Conservation (phyloP, 2,797 vertebrate genomes). For the Tolypeutes matacus region DNA sequence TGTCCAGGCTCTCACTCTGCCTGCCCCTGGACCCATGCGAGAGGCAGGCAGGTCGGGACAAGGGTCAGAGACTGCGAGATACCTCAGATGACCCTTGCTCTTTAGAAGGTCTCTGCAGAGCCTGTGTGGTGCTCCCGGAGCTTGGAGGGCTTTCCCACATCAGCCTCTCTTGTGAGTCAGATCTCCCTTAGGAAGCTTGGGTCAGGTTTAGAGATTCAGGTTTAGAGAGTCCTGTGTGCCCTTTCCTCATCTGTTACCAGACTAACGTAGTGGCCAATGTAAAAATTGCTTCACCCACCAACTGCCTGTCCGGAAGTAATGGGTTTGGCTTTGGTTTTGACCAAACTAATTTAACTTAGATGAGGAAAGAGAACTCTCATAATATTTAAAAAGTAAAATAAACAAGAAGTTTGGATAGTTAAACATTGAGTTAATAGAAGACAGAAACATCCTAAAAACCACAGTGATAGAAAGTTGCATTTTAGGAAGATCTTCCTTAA, state of each 20-base stretch:
- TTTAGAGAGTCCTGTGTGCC: no score
- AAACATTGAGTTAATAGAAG: not conserved
- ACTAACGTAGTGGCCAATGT: not conserved
- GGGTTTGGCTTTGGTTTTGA: not conserved
- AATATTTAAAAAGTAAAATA: not conserved
- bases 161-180: not conserved
- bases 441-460: not conserved
- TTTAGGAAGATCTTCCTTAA: not conserved
- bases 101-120: not conserved
- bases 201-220: not conserved
- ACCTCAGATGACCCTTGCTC: not conserved
- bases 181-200: not conserved
- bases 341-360: not conserved
- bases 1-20: not conserved
- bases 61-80: not conserved
- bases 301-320: not conserved
- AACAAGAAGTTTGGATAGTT: not conserved
- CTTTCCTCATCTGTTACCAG: not conserved
- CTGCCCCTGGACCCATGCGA: no score
- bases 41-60: not conserved
- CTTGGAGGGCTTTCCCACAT: not conserved
- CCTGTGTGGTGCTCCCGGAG: not conserved
- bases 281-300: not conserved
- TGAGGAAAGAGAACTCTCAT: not conserved
- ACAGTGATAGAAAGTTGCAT: not conserved